These are phyloP conservation scores for Cherax quadricarinatus DNA, from an alignment of 1,140 invertebrate species.

Conservation along the genomic window DNA sequence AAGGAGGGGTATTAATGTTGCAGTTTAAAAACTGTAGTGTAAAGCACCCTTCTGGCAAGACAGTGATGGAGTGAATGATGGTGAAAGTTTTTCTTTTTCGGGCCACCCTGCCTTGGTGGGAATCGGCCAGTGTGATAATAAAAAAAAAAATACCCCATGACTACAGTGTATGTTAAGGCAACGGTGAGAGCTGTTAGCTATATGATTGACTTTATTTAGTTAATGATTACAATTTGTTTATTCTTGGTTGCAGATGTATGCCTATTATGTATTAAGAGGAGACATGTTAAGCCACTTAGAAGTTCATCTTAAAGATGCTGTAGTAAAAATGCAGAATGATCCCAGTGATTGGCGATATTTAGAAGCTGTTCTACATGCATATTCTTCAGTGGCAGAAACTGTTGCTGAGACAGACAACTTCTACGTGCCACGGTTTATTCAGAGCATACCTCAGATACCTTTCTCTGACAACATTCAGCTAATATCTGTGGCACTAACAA, in stretches of 20 bases:
- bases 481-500: conserved; percentile 72
- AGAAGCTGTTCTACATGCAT: conserved; percentile 71
- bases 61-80: no score
- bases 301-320: conserved; percentile 70
- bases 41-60: no score
- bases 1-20: no score
- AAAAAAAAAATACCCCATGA: no score
- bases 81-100: no score
- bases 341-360: conserved; percentile 71
- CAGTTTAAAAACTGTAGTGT: no score
- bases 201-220: no score
- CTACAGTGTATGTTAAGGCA: no score
- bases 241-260: conserved; percentile 69
- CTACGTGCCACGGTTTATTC: conserved; percentile 71
- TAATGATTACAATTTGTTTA: background rate
- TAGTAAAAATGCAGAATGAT: conserved; percentile 70
- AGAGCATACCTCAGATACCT: conserved; percentile 72
- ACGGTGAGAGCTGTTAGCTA: no score
- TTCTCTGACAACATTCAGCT: conserved; percentile 73
- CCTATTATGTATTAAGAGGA: conserved; percentile 70
- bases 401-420: conserved; percentile 72
- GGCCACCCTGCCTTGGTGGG: no score
- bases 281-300: conserved; percentile 71
- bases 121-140: no score
- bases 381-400: conserved; percentile 72